phyloP scores from a whole-genome alignment of 2,888 invertebrate species.

The Patella depressa region DNA sequence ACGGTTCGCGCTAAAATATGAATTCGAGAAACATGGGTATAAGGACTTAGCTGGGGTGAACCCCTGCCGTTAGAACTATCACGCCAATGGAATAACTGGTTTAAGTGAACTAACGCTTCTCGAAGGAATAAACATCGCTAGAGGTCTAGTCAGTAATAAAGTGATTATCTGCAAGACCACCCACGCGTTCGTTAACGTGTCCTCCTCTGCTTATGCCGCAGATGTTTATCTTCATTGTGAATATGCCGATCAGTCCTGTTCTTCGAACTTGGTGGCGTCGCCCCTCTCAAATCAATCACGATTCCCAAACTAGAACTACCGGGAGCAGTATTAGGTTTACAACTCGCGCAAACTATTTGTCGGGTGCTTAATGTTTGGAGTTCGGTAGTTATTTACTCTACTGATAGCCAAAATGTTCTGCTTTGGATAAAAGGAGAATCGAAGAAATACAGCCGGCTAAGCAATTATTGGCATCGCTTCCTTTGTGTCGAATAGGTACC shows the following conservation, averaged over 20 bases:
- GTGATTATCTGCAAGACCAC: neutral
- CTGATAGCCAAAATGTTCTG: neutral
- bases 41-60: neutral
- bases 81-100: neutral
- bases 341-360: neutral
- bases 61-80: neutral
- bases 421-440: slow-evolving; percentile 1
- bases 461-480: too few relatives aligned
- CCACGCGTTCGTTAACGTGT: neutral
- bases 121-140: neutral
- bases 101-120: neutral
- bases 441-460: neutral
- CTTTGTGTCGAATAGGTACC: too few relatives aligned
- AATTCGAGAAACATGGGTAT: too few relatives aligned
- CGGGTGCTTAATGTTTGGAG: neutral
- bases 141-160: neutral
- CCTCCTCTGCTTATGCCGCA: neutral
- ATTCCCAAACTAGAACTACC: too few relatives aligned
- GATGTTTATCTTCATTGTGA: neutral
- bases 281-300: too few relatives aligned
- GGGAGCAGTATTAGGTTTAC: neutral
- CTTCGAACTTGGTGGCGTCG: neutral
- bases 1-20: too few relatives aligned
- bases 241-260: neutral
- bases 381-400: neutral